These are phyloP conservation scores for Saccopteryx bilineata DNA, from an alignment of 2,113 vertebrate species.

Conservation along the genomic window DNA sequence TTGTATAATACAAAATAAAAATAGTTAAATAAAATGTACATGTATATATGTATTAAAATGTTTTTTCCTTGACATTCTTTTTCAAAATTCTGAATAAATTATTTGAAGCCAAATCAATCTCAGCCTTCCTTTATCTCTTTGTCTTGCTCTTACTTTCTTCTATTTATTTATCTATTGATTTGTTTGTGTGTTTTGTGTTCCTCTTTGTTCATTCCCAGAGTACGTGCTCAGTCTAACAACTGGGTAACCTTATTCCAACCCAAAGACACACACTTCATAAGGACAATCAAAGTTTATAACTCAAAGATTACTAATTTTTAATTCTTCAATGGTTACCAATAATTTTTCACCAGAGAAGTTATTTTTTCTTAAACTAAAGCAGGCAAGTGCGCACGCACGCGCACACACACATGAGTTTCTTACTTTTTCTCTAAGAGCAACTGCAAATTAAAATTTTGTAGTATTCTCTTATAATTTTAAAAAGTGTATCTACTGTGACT, in stretches of 20 bases:
- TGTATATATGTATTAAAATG: neutral
- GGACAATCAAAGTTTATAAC: neutral
- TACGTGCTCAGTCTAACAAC: neutral
- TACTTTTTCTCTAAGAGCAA: neutral
- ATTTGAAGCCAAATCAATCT: neutral
- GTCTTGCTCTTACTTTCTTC: neutral
- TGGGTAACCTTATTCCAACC: neutral
- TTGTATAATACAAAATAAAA: neutral
- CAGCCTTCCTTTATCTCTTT: neutral
- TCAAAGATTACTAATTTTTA: neutral
- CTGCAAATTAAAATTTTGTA: neutral
- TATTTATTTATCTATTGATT: neutral
- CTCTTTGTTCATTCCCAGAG: neutral
- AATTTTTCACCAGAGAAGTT: constrained; percentile 7
- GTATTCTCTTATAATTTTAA: neutral
- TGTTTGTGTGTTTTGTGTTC: neutral
- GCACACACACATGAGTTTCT: neutral
- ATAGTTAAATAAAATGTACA: neutral
- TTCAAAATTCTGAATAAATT: constrained; percentile 15
- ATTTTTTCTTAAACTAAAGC: neutral
- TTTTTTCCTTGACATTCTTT: neutral
- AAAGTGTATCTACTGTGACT: neutral
- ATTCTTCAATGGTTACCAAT: neutral
- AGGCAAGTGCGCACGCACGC: neutral
- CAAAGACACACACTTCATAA: neutral